These are phyloP conservation scores for Manis javanica DNA, from an alignment of 2,797 vertebrate genomes.

Conservation along the genomic window DNA sequence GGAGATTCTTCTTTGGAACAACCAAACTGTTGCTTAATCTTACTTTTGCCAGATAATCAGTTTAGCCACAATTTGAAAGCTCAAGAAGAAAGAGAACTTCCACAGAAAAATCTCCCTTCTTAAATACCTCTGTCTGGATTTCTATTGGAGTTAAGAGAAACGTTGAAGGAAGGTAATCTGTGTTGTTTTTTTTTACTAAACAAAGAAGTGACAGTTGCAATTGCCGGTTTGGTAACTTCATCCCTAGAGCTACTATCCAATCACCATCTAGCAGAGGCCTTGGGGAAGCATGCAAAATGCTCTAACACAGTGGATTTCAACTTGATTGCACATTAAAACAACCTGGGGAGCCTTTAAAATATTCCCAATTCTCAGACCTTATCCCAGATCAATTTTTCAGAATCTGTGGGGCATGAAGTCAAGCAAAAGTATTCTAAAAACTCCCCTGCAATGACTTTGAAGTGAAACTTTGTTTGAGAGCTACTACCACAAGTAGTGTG, in stretches of 20 bases:
- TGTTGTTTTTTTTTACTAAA: constrained; percentile 57
- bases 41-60: background rate
- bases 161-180: constrained; percentile 5
- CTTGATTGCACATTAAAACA: background rate
- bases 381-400: background rate
- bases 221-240: constrained; percentile 61
- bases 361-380: background rate
- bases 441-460: background rate
- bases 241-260: background rate
- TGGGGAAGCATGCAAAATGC: background rate
- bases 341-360: background rate
- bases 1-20: constrained; percentile 54
- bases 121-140: constrained; percentile 66
- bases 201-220: constrained; percentile 40
- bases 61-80: background rate
- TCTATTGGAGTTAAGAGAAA: constrained; percentile 8
- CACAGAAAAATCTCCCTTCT: background rate
- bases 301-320: background rate
- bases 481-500: background rate
- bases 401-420: background rate
- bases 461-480: background rate
- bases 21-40: constrained; percentile 31
- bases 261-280: background rate
- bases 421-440: background rate
- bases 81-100: background rate